Evolutionary conservation across 2,888 invertebrate species (phyloP), one percentile per base, ranked within the genome.

Genomic region (Xylocampa areola): DNA sequence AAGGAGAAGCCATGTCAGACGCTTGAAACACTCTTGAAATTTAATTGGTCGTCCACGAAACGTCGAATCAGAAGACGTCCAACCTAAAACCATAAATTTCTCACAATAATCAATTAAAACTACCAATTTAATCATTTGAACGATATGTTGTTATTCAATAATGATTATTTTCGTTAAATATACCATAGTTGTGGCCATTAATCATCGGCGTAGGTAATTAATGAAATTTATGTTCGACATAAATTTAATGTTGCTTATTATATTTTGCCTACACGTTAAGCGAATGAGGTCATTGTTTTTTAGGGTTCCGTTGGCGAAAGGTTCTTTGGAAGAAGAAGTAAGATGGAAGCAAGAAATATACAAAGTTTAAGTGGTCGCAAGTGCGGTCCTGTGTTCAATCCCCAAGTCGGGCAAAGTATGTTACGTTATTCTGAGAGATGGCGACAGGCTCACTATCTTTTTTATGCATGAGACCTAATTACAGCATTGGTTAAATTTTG

Each of bases 151-250:
- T 79, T 79, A 82, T 82, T 79, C 76, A 87, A 86, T 86, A 87
- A 84, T 80, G 79, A 84, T 85, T 64, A 87, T 89, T 76, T 88
- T 85, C 80, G 86, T 88, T 85, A 83, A 86, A 87, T 82, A 80
- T 85, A 86, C 85, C 84, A 79, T 82, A 73, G 84, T 86, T 84
- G 82, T 78, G 75, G 73, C 68, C 68, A 88, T 92, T 85, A 85
- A 91, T 91, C 90, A 92, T 83, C 65, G 66, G 76, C 80, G 85
- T 76, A 81, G 81, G 89, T 91, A 90, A 91, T 92, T 91, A 91
- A 90, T 87, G 84, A 87, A 89, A 92, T 91, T 91, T 90, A 91
- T 91, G 89, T 84, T 60, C 77, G 73, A 79, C 87, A 87, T 89
- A 89, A 89, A 90, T 90, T 87, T 85, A 79, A 84, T 82, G 75